Conservation (phyloP, 2,888 invertebrate genomes). For the Rotaria sp. region DNA sequence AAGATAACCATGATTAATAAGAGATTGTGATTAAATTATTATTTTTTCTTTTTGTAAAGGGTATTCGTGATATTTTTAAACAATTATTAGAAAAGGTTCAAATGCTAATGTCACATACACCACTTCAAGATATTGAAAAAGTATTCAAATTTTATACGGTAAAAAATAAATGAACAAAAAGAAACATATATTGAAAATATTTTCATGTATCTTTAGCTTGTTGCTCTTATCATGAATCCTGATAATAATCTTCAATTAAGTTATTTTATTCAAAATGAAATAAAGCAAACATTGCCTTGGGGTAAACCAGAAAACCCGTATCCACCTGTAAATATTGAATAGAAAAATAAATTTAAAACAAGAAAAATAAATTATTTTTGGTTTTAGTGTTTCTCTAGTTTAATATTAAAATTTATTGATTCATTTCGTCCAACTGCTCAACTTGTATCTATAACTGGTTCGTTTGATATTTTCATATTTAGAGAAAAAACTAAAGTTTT, state of each 20-base stretch:
- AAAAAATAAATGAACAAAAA: background rate
- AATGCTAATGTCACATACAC: background rate
- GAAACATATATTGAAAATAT: no score
- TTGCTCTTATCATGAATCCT: background rate
- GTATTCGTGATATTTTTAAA: conserved; percentile 17
- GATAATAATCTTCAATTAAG: conserved; percentile 16
- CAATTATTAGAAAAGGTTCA: conserved; percentile 9
- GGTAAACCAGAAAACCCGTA: background rate
- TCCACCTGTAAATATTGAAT: background rate
- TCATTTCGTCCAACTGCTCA: conserved; percentile 86
- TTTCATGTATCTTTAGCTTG: background rate
- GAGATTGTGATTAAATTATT: no score
- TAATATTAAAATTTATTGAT: conserved; percentile 79
- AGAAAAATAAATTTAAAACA: background rate
- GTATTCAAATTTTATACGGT: conserved; percentile 15
- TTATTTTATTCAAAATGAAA: conserved; percentile 17
- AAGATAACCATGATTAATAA: no score
- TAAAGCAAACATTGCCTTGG: conserved; percentile 11
- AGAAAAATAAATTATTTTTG: background rate
- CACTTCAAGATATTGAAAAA: conserved; percentile 13
- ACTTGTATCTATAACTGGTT: conserved; percentile 74
- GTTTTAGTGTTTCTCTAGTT: conserved; percentile 41
- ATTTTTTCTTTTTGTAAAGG: background rate
- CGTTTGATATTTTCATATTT: background rate
- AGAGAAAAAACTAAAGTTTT: conserved; percentile 31